Evolutionary conservation across 2,888 invertebrate genomes (phyloP), one percentile per base, ranked within the genome.

Genomic region (Vanessa cardui): DNA sequence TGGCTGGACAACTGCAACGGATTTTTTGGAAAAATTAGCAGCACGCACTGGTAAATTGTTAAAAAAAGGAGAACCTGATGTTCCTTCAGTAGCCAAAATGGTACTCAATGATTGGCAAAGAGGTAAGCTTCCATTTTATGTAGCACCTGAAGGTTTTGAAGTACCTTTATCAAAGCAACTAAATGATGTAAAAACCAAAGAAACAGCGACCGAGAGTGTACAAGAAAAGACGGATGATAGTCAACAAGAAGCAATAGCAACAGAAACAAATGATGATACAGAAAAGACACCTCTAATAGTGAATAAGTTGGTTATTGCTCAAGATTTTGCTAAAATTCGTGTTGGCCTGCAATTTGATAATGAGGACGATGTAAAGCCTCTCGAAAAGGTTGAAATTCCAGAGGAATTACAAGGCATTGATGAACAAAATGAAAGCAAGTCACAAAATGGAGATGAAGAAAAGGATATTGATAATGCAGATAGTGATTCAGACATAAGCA

Each of bases 81-180:
- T 98, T 21, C 91, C 94, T 60, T 96, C 96, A 70, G 96, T 97
- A 1, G 96, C 99, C 0, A 96, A 97, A 85, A 99, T 99, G 97
- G 95, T 99, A 12, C 94, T 99, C 2, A 99, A 99, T 92, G 99
- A 99, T 87, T 99, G 98, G 97, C 99, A 99, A 89, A 94, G 99
- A 80, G 99, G 99, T 6, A 98, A 98, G 88, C 90, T 99, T 64
- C 99, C 99, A 0, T 99, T 97, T 88, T 99, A 98, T 92, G 96
- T 98, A 6, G 94, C 95, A 58, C 99, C 99, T 18, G 96, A 96
- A 76, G 97, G 96, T 2, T 97, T 95, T 88, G 96, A 96, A 86
- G 88, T 94, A 60, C 96, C 97, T 3, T 86, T 95, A 73, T 86
- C 93, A n/a, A 92, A 93, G 72, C 77, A 79, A 64, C 79, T 76